phyloP scores from a whole-genome alignment of 2,888 invertebrate genomes.

The Pandemis corylana region DNA sequence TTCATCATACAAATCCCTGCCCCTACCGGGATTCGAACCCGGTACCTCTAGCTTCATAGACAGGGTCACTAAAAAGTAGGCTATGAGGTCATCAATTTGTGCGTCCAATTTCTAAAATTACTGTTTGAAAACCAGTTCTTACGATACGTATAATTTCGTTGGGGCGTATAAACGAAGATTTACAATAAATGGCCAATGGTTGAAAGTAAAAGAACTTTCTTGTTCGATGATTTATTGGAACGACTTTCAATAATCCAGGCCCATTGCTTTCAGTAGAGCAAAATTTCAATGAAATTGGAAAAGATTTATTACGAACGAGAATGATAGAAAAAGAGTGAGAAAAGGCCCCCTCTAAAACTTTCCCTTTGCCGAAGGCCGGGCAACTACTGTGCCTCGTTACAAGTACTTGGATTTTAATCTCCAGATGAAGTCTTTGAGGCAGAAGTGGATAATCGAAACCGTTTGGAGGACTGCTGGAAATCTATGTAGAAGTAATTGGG shows the following conservation, averaged over 20 bases:
- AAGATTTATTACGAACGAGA: constrained; percentile 49
- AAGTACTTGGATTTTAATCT: constrained; percentile 18
- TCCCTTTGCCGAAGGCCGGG: constrained; percentile 29
- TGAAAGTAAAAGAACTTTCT: constrained; percentile 49
- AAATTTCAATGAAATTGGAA: constrained; percentile 58
- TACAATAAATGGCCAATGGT: constrained; percentile 42
- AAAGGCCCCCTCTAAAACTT: constrained; percentile 47
- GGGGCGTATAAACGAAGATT: constrained; percentile 24
- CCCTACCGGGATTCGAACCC: too few species aligned
- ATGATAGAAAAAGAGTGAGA: constrained; percentile 46
- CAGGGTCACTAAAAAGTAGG: too few species aligned
- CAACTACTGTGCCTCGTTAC: constrained; percentile 30
- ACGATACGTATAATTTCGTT: constrained; percentile 29
- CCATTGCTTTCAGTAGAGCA: constrained; percentile 52
- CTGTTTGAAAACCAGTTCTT: not conserved
- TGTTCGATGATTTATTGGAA: constrained; percentile 57
- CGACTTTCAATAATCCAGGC: constrained; percentile 48
- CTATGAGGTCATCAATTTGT: too few species aligned
- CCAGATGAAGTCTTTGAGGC: not conserved
- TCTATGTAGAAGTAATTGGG: not conserved
- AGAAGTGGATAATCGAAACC: not conserved
- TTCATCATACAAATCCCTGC: too few species aligned
- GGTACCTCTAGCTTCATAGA: too few species aligned
- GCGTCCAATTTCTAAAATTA: not conserved
- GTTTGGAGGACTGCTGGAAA: not conserved